Conservation (phyloP, 2,113 vertebrate species). For the Boulengerochromis microlepis region DNA sequence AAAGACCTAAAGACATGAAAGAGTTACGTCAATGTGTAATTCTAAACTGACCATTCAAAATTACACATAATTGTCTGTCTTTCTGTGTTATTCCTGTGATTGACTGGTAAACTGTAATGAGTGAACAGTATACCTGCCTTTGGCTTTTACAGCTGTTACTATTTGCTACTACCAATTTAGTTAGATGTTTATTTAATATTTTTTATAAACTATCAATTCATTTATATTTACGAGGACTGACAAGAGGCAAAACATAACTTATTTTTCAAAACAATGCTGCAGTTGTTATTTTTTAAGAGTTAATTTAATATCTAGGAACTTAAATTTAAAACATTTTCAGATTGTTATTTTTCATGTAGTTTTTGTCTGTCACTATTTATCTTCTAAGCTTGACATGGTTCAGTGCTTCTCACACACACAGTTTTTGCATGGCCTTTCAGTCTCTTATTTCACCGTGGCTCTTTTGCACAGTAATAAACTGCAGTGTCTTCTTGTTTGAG, state of each 20-base stretch:
- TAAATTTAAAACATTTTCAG: background rate
- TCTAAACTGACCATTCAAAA: background rate
- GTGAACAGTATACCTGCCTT: background rate
- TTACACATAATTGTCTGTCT: background rate
- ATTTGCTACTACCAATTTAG: background rate
- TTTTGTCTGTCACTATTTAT: background rate
- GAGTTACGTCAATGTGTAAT: background rate
- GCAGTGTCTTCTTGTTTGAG: background rate
- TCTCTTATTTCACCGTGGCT: background rate
- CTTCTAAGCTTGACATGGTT: background rate
- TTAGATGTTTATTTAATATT: background rate
- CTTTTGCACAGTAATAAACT: rapidly evolving
- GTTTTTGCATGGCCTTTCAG: background rate
- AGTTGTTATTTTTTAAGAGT: background rate
- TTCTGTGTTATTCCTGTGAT: background rate
- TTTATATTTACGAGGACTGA: background rate
- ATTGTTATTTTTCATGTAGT: background rate
- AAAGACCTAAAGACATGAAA: background rate
- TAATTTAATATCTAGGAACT: background rate
- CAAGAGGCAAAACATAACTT: rapidly evolving
- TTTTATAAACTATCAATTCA: background rate
- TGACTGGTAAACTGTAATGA: background rate
- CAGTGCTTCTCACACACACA: background rate
- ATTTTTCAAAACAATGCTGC: background rate
- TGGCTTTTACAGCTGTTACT: background rate